Base-by-base conservation (phyloP, 2,888 invertebrate species). In the Drosophila antonietae region DNA sequence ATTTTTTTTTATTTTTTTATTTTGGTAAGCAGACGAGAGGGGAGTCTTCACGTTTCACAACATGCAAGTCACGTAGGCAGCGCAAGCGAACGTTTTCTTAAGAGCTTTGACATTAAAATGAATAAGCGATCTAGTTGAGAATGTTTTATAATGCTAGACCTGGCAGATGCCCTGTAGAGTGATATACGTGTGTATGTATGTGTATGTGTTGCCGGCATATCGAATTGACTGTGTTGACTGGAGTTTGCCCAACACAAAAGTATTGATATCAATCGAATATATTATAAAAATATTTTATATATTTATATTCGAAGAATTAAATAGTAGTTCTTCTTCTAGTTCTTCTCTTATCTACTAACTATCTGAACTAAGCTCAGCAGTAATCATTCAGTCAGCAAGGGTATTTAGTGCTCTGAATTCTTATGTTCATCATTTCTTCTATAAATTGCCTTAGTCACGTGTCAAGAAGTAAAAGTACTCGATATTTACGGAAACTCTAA, bases 11-110 rank as follows among this genome's bases (percentile, higher is more conserved):
- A 23, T 23, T 23, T 31, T 4, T 23, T 31, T 12, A 3, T 12
- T 10, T 46, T 33, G 20, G 56, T 18, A 43, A 33, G 14, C 18
- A 8, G 43, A 28, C 23, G 53, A 33, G 15, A 23, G 37, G 37
- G 12, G 37, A 3, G 37, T 53, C 15, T 9, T 23, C 23, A 31
- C 5, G 44, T 14, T 66, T 6, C 33, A 28, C 15, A 47, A 49
- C 46, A 23, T 57, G 46, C 59, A 56, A 63, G 76, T 75, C 72
- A 75, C 76, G 62, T 72, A 58, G 74, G 65, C 60, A 74, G 56
- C 41, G 10, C 33, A 9, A 41, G 18, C 39, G 35, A 47, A 49
- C n/a, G 37, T 15, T 12, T 33, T 8, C 43, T 51, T 33, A 37
- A 51, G 33, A 20, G 33, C 12, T 52, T 63, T 28, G 37, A 37